Percentiles rank a stretch among this genome's conserved stretches.
These are phyloP conservation scores for Poecilus cupreus DNA, from an alignment of 2,888 invertebrate genomes.

Conservation along the genomic window DNA sequence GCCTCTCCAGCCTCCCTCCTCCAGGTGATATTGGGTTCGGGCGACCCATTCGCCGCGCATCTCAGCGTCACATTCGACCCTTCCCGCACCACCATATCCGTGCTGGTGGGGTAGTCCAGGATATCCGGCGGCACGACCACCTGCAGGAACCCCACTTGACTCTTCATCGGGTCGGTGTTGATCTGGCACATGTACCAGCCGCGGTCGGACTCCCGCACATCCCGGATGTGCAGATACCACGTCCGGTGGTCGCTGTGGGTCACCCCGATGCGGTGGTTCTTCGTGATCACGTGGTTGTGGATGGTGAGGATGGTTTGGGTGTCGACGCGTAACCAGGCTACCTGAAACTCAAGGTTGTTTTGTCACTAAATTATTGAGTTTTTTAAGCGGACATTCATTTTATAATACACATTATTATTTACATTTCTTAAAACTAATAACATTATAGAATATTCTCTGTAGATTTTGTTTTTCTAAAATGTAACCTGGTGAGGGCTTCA, in stretches of 20 bases:
- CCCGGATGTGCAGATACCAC: slow-evolving; percentile 87
- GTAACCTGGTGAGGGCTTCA: no score
- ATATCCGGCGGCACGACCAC: slow-evolving; percentile 86
- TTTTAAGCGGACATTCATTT: background rate
- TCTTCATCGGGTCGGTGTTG: slow-evolving; percentile 92
- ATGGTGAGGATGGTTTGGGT: slow-evolving; percentile 90
- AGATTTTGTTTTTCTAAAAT: no score
- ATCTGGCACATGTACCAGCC: slow-evolving; percentile 93
- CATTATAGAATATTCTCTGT: no score
- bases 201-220: slow-evolving; percentile 85
- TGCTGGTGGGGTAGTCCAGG: slow-evolving; percentile 89
- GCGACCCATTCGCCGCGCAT: slow-evolving; percentile 92
- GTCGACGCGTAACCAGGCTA: slow-evolving; percentile 88
- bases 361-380: slow-evolving; percentile 6
- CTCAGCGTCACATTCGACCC: slow-evolving; percentile 90
- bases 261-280: slow-evolving; percentile 86
- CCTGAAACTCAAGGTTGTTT: slow-evolving; percentile 72
- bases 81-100: slow-evolving; percentile 89
- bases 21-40: slow-evolving; percentile 91
- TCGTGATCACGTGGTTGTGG: slow-evolving; percentile 88
- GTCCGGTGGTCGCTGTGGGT: slow-evolving; percentile 86
- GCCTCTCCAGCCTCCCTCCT: slow-evolving; percentile 85
- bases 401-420: background rate
- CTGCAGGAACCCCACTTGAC: slow-evolving; percentile 74
- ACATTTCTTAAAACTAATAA: no score